A percentile compares a stretch with the other conserved stretches of the same genome.
Conservation (phyloP, 2,113 vertebrate species). For the Brachyhypopomus occidentalis region DNA sequence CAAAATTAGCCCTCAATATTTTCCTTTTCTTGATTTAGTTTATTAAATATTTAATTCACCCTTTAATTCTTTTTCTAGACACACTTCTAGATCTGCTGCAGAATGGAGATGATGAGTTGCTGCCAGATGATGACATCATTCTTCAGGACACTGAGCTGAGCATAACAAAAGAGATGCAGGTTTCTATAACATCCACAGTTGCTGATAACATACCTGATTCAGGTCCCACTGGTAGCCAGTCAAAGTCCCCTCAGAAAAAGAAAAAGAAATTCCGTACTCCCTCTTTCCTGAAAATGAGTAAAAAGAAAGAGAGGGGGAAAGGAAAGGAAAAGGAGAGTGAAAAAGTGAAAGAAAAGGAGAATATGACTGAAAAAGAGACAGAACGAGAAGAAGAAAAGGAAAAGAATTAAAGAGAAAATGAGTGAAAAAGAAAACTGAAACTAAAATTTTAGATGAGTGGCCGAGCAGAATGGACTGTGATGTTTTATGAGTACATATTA, state of each 20-base stretch:
- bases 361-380: not conserved
- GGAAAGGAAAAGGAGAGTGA: conserved; percentile 8
- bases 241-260: conserved; percentile 72
- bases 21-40: not conserved
- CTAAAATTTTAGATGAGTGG: no score
- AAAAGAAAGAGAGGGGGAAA: conserved; percentile 64
- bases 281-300: conserved; percentile 73
- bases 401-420: conserved; percentile 23
- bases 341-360: not conserved
- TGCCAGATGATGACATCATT: conserved; percentile 67
- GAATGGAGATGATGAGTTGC: conserved; percentile 65
- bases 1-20: not conserved
- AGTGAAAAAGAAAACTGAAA: conserved; percentile 3
- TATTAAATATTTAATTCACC: not conserved
- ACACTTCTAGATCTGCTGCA: conserved; percentile 63
- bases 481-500: no score
- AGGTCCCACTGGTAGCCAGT: conserved; percentile 67
- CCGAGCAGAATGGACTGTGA: no score
- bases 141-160: conserved; percentile 67
- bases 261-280: conserved; percentile 75
- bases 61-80: not conserved
- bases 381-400: not conserved
- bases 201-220: conserved; percentile 62
- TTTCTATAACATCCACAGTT: conserved; percentile 67
- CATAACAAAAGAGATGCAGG: conserved; percentile 68